Base-by-base conservation (phyloP, 2,888 invertebrate species). In the Trichacis sp. region DNA sequence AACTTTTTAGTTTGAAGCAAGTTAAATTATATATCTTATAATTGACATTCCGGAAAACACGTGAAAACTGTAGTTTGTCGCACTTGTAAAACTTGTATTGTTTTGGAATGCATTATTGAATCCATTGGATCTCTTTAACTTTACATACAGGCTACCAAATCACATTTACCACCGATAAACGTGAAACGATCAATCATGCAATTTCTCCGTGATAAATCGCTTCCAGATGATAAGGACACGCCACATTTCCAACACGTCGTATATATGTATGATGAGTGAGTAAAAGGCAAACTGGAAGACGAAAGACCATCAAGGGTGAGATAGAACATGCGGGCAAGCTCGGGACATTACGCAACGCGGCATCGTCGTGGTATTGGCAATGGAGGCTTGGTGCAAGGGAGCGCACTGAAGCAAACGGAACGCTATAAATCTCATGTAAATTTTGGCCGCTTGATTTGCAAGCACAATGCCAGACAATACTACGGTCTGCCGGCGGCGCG, bases 361-460 rank as follows among this genome's bases (percentile, higher is more conserved):
- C 29, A 56, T 29, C 40, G 30, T 56, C 18, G 40, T 43, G 50
- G 55, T 55, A 54, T 58, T 47, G 49, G 30, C 45, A 47, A 58
- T 12, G 63, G 50, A 47, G 43, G 42, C 45, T 40, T 30, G 56
- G 45, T 36, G 20, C 46, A 33, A 17, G 47, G 61, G 67, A 53
- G 30, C 49, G 55, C 59, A 58, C 51, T 57, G 59, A 53, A 55
- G 73, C 77, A 78, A 77, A 78, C 77, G 78, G 77, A 78, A 81
- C 80, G 76, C 80, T 74, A 82, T 82, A 82, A 82, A 82, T 82
- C 79, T 82, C 78, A 82, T 82, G 82, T 80, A 81, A 82, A 82
- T 81, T 82, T 76, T 74, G 77, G 73, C 73, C 75, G 77, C 77
- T 81, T 82, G 81, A 82, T 82, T 82, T 82, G 82, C 81, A 82